Evolutionary conservation across 2,113 vertebrate genomes (phyloP).

Genomic region (Siniperca chuatsi): DNA sequence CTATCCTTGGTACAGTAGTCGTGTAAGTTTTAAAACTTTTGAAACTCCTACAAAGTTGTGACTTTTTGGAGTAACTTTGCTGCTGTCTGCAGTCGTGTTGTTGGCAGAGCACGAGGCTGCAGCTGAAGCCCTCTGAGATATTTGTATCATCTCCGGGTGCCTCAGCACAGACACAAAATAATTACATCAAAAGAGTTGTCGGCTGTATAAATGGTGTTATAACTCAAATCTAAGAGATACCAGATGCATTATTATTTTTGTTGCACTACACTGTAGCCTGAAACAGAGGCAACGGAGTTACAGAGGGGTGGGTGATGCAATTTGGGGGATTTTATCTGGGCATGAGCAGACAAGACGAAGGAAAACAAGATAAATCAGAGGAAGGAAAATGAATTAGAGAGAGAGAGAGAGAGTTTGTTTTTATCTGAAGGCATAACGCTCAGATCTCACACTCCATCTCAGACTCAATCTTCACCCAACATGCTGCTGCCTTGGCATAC

Average conservation of each 20-base stretch:
- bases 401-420: constrained; percentile 32
- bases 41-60: neutral
- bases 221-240: constrained; percentile 67
- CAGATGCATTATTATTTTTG: constrained; percentile 46
- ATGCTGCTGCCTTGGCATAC: neutral
- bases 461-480: constrained; percentile 60
- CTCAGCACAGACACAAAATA: constrained; percentile 46
- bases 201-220: constrained; percentile 51
- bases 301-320: constrained; percentile 65
- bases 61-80: neutral
- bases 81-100: neutral
- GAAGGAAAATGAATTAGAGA: constrained; percentile 71
- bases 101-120: neutral
- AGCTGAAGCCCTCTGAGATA: neutral
- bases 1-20: rapidly evolving
- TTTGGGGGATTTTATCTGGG: constrained; percentile 68
- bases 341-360: constrained; percentile 58
- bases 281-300: constrained; percentile 45
- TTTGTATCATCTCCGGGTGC: constrained; percentile 33
- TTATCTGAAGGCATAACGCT: constrained; percentile 57
- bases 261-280: constrained; percentile 12
- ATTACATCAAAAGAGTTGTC: constrained; percentile 57
- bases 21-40: neutral
- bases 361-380: constrained; percentile 72
- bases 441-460: constrained; percentile 60